A percentile compares a stretch with the other conserved stretches of the same genome.
Evolutionary conservation across 2,113 vertebrate species (phyloP).

Genomic region (Callocephalon fimbriatum): DNA sequence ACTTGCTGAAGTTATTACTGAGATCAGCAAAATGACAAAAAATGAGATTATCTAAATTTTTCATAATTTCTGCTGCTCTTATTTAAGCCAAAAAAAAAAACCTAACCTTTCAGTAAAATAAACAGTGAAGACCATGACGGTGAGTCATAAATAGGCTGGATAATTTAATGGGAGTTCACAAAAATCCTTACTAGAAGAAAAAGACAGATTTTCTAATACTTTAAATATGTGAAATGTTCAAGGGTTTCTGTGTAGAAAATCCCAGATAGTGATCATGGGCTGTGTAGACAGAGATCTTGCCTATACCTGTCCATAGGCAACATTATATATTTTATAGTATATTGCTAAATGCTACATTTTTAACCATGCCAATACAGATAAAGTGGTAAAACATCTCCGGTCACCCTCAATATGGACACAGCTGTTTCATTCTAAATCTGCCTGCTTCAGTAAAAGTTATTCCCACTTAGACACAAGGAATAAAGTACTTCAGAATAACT

Average conservation of each 20-base stretch:
- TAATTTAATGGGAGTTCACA: not conserved
- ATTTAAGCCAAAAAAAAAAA: not conserved
- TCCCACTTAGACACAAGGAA: not conserved
- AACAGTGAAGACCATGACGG: not conserved
- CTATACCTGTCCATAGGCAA: not conserved
- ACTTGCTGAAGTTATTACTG: not conserved
- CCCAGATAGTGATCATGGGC: not conserved
- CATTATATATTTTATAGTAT: not conserved
- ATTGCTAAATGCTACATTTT: not conserved
- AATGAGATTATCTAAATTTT: not conserved
- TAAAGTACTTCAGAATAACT: not conserved
- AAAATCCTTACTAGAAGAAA: not conserved
- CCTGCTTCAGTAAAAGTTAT: not conserved
- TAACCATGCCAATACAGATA: not conserved
- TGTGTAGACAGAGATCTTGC: rapidly evolving
- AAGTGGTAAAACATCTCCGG: not conserved
- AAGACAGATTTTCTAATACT: not conserved
- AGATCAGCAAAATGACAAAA: not conserved
- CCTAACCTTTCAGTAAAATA: not conserved
- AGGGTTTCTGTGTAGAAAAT: not conserved
- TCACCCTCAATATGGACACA: not conserved
- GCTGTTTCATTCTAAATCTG: not conserved
- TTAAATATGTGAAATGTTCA: not conserved
- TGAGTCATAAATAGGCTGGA: not conserved
- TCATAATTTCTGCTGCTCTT: not conserved